Base-by-base conservation (phyloP, 2,888 invertebrate species). In the Netelia fuscicornis region DNA sequence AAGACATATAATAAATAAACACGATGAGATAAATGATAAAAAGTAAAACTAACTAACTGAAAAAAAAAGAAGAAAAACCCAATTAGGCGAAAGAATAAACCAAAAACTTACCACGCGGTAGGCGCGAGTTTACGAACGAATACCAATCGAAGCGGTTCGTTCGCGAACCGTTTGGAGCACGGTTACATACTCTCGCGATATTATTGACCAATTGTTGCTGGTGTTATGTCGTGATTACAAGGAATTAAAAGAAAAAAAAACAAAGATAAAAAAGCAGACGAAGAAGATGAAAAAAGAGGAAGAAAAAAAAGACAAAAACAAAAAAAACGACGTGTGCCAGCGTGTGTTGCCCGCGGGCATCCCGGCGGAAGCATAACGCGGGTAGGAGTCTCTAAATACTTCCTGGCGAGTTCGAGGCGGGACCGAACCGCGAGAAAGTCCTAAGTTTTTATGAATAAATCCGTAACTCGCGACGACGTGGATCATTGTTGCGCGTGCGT, bases 361-460 rank as follows among this genome's bases (percentile, higher is more conserved):
- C 92, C 90, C 90, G 91, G 92, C 91, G 92, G 93, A 79, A 93
- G 93, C 93, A 93, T 93, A 93, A 93, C 93, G 93, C 93, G 93
- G 93, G 93, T 93, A 93, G 93, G 93, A 93, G 92, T 93, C 92
- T 93, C 92, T 93, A 91, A 92, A 91, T 91, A 88, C 83, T 91
- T 90, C 92, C 91, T 91, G 92, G 89, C 86, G 89, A 86, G 89
- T 90, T 91, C 91, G 92, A 90, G 89, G 88, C 88, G 89, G 89
- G 86, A 81, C 86, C 92, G 91, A 89, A 89, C 86, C 91, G 89
- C 92, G 92, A 92, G 91, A 92, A 90, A 88, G 91, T 92, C 92
- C 92, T 92, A 91, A 92, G 91, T 92, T 92, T 92, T 89, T 89
- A 77, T 65, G 84, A 85, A 83, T 85, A 88, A 89, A 90, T 90